phyloP scores from a whole-genome alignment of 2,797 vertebrate genomes.

The Sebastes vulpes region DNA sequence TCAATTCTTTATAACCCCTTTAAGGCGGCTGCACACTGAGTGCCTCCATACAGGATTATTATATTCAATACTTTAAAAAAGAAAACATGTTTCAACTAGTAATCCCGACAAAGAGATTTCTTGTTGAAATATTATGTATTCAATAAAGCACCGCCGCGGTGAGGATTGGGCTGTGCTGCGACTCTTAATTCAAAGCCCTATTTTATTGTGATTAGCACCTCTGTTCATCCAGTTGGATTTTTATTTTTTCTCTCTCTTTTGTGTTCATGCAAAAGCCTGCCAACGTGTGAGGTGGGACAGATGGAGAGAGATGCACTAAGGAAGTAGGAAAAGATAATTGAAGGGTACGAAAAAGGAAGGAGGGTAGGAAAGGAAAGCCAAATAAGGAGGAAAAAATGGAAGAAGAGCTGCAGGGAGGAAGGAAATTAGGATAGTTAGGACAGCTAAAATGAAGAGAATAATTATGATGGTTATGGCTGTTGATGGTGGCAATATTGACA shows the following conservation, averaged over 20 bases:
- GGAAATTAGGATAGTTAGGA: slow-evolving; percentile 7
- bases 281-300: neutral
- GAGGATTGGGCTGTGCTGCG: slow-evolving; percentile 3
- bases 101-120: slow-evolving; percentile 52
- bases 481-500: slow-evolving; percentile 38
- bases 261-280: slow-evolving; percentile 26
- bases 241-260: neutral
- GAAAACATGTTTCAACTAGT: slow-evolving; percentile 53
- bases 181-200: slow-evolving; percentile 39
- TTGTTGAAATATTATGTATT: slow-evolving; percentile 37
- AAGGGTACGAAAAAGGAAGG: neutral
- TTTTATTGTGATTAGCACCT: slow-evolving; percentile 55
- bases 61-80: slow-evolving; percentile 36
- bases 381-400: neutral
- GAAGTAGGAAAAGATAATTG: slow-evolving; percentile 14
- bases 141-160: neutral
- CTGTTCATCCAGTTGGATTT: slow-evolving; percentile 14
- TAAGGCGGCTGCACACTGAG: neutral
- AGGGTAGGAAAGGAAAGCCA: neutral
- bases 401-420: neutral
- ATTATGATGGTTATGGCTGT: slow-evolving; percentile 29
- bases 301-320: neutral
- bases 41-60: slow-evolving; percentile 49
- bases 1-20: slow-evolving; percentile 26
- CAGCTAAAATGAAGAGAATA: slow-evolving; percentile 13